Evolutionary conservation across 1,140 invertebrate genomes (phyloP).

Genomic region (Eumaeus atala): DNA sequence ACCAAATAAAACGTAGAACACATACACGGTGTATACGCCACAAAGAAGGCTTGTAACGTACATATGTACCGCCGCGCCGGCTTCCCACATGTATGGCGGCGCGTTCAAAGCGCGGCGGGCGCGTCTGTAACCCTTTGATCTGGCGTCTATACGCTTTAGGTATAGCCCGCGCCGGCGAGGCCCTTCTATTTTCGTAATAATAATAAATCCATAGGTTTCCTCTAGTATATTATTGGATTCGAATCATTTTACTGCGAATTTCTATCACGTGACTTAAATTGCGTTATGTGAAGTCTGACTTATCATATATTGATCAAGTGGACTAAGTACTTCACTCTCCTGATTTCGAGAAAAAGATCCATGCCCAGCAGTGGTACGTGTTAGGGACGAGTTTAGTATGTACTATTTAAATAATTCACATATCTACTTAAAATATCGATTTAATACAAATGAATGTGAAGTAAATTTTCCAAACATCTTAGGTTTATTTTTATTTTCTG

Average conservation of each 20-base stretch:
- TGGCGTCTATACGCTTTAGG: slow-evolving; percentile 31
- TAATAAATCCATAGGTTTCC: slow-evolving; percentile 18
- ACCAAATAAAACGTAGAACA: slow-evolving; percentile 15
- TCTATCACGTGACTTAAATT: too few species aligned
- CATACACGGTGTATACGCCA: slow-evolving; percentile 13
- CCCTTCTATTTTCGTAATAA: slow-evolving; percentile 39
- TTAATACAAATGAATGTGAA: too few species aligned
- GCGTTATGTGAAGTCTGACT: too few species aligned
- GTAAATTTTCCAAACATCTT: too few species aligned
- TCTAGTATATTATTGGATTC: slow-evolving; percentile 20
- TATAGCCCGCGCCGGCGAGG: slow-evolving; percentile 31
- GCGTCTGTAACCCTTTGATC: slow-evolving; percentile 40
- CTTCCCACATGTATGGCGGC: slow-evolving; percentile 24
- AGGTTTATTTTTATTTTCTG: too few species aligned
- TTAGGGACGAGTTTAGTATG: too few species aligned
- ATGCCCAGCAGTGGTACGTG: too few species aligned
- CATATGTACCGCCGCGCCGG: slow-evolving; percentile 10
- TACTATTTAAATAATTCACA: too few species aligned
- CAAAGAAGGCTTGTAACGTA: slow-evolving; percentile 15
- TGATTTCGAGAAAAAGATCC: too few species aligned
- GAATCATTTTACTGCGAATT: slow-evolving; percentile 22
- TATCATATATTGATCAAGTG: too few species aligned
- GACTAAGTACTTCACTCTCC: too few species aligned
- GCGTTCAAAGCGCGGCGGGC: slow-evolving; percentile 37
- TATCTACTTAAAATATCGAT: too few species aligned